phyloP scores from a whole-genome alignment of 2,797 vertebrate genomes.

The Microctenopoma lineatum region DNA sequence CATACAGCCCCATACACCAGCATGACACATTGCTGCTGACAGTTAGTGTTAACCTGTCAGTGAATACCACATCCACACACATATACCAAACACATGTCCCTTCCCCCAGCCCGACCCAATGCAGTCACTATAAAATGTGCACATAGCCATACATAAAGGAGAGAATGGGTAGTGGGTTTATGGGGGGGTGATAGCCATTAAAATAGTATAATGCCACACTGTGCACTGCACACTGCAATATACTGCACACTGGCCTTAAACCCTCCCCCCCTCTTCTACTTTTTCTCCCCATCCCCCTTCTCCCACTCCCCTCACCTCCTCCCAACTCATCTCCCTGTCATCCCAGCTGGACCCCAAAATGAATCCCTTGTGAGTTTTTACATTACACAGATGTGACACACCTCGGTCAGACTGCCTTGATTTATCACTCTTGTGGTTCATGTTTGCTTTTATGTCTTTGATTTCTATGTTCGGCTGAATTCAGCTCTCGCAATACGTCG shows the following conservation, averaged over 20 bases:
- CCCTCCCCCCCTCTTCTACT: constrained; percentile 22
- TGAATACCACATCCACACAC: constrained; percentile 32
- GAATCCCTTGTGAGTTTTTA: constrained; percentile 60
- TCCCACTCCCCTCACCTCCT: constrained; percentile 20
- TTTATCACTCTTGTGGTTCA: constrained; percentile 30
- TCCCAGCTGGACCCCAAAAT: constrained; percentile 65
- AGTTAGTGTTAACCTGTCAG: constrained; percentile 75
- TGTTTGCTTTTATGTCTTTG: constrained; percentile 6
- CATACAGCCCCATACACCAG: constrained; percentile 67
- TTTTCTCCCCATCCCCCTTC: constrained; percentile 45
- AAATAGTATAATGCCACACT: constrained; percentile 65
- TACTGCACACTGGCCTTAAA: constrained; percentile 55
- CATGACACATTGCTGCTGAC: constrained; percentile 71
- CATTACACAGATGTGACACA: constrained; percentile 47
- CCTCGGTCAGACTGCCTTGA: constrained; percentile 26
- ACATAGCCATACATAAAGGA: constrained; percentile 53
- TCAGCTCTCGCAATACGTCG: constrained; percentile 2
- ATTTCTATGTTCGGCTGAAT: not conserved
- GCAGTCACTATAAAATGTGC: constrained; percentile 44
- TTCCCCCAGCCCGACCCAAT: constrained; percentile 44
- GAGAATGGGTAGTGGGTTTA: constrained; percentile 46
- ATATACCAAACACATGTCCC: constrained; percentile 29
- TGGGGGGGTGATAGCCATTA: constrained; percentile 53
- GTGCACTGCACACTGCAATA: constrained; percentile 51
- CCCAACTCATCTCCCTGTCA: constrained; percentile 23